These are phyloP conservation scores for Lepeophtheirus salmonis DNA, from an alignment of 1,140 invertebrate species.

Conservation along the genomic window DNA sequence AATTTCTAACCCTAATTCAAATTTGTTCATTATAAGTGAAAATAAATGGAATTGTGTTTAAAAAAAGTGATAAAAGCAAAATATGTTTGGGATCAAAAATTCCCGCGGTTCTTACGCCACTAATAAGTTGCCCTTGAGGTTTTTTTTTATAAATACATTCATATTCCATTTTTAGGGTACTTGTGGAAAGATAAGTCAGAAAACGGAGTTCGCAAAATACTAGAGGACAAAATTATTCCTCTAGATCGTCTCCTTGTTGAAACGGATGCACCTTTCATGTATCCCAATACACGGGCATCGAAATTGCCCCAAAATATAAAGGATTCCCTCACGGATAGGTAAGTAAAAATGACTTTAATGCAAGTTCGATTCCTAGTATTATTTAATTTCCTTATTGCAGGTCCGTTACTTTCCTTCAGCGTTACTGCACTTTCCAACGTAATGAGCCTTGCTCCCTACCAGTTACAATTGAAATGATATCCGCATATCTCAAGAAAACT, in stretches of 20 bases:
- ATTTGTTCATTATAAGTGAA: no score
- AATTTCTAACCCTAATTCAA: no score
- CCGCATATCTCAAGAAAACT: slow-evolving; percentile 61
- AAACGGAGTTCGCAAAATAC: slow-evolving; percentile 57
- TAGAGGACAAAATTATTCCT: slow-evolving; percentile 57
- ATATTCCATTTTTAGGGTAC: slow-evolving; percentile 41
- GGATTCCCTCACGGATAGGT: slow-evolving; percentile 64
- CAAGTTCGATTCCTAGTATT: no score
- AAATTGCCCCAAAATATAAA: slow-evolving; percentile 70
- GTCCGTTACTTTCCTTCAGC: slow-evolving; percentile 40
- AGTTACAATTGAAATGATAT: slow-evolving; percentile 78
- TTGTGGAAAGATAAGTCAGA: slow-evolving; percentile 86
- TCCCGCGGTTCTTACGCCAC: no score
- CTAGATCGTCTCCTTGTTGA: slow-evolving; percentile 60
- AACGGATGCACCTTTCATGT: slow-evolving; percentile 88
- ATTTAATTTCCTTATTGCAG: no score
- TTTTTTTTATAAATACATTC: no score
- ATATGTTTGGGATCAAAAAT: no score
- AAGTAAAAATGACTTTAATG: slow-evolving; percentile 9
- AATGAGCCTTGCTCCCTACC: slow-evolving; percentile 87
- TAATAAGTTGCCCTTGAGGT: no score
- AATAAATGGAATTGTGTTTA: no score
- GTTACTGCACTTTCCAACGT: slow-evolving; percentile 82
- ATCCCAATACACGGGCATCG: slow-evolving; percentile 77
- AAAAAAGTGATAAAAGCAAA: no score